Conservation (phyloP, 2,797 vertebrate genomes). For the Trichosurus vulpecula region DNA sequence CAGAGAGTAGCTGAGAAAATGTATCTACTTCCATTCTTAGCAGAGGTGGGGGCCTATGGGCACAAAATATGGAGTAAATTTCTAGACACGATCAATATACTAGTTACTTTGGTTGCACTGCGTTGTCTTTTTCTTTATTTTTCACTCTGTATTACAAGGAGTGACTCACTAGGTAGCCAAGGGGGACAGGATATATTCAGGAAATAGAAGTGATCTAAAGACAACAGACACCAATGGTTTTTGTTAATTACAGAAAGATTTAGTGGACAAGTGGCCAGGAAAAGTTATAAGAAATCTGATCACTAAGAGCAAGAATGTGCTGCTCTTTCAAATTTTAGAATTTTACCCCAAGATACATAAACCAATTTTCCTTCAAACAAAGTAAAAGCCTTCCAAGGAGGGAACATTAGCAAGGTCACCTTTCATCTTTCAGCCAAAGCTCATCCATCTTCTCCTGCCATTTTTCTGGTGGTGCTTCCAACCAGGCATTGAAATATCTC, state of each 20-base stretch:
- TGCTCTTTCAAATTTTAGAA: neutral
- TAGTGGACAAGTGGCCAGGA: neutral
- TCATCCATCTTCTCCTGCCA: conserved; percentile 99
- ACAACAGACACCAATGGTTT: neutral
- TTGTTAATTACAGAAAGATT: neutral
- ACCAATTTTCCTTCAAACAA: neutral
- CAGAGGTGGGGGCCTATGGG: neutral
- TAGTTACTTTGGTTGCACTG: neutral
- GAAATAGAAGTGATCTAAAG: neutral
- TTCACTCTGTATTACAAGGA: neutral
- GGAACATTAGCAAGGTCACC: conserved; percentile 82
- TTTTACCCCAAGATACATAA: neutral
- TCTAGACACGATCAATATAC: neutral
- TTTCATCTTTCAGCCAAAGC: conserved; percentile 95
- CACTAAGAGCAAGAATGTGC: neutral
- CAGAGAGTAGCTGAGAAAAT: neutral
- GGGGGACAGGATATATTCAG: neutral
- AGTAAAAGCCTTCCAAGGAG: conserved; percentile 36
- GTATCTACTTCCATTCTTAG: neutral
- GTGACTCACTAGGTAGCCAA: neutral
- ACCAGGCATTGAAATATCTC: conserved; percentile 99
- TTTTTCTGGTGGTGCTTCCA: conserved; percentile 96
- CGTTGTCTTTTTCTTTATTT: neutral
- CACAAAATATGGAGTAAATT: neutral
- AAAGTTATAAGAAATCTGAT: neutral